A percentile compares a stretch with the other conserved stretches of the same genome.
Evolutionary conservation across 2,888 invertebrate genomes (phyloP).

Genomic region (Bunonema sp.): DNA sequence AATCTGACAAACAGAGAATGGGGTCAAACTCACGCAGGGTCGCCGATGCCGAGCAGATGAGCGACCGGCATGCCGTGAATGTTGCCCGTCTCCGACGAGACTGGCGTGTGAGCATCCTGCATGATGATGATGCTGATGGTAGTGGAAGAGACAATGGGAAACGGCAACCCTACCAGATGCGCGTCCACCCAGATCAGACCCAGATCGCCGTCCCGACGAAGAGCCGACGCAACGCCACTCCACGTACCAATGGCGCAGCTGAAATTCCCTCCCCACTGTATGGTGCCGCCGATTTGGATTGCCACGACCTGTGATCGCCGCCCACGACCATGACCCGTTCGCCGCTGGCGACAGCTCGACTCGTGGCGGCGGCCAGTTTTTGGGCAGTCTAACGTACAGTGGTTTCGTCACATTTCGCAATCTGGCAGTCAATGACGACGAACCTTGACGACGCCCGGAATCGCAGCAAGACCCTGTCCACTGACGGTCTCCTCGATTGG

Average conservation of each 20-base stretch:
- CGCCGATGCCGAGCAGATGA: conserved; percentile 28
- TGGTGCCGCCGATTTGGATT: too few species aligned
- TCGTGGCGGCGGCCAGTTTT: conserved; percentile 19
- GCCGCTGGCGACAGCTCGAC: conserved; percentile 11
- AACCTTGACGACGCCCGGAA: conserved; percentile 17
- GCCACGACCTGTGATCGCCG: conserved; percentile 34
- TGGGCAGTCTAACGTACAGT: conserved; percentile 6
- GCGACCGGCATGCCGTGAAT: conserved; percentile 36
- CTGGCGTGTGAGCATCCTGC: conserved; percentile 28
- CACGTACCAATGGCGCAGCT: conserved; percentile 36
- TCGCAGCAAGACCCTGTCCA: conserved; percentile 18
- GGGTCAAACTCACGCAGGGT: too few species aligned
- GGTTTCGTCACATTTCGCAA: conserved; percentile 8
- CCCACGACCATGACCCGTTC: conserved; percentile 14
- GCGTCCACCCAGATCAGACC: conserved; percentile 36
- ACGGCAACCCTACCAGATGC: conserved; percentile 16
- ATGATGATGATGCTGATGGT: neutral
- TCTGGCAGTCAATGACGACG: conserved; percentile 2
- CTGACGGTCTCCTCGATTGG: conserved; percentile 22
- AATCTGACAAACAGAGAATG: too few species aligned
- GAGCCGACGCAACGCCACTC: conserved; percentile 26
- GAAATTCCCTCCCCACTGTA: too few species aligned
- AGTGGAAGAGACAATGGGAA: conserved; percentile 1
- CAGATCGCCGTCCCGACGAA: conserved; percentile 22
- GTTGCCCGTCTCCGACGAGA: conserved; percentile 23